Evolutionary conservation across 2,113 vertebrate genomes (phyloP).

Genomic region (Tricholaema leucomelas): DNA sequence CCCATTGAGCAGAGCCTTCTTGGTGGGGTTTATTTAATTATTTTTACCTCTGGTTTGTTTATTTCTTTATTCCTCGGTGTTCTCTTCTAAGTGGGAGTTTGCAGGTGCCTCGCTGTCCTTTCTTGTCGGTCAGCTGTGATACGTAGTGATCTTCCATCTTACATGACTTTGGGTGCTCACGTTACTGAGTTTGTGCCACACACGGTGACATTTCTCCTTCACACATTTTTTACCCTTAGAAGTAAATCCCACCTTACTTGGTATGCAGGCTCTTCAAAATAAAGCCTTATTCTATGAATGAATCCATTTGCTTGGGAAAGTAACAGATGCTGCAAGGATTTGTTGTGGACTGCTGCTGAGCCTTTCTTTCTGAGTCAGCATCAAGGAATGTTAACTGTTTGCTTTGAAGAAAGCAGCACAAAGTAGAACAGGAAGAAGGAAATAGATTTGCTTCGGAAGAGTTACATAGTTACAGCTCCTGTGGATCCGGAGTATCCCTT

Average conservation of each 20-base stretch:
- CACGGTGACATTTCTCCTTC: not conserved
- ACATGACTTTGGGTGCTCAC: not conserved
- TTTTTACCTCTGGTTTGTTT: not conserved
- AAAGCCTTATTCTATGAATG: not conserved
- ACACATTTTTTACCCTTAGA: not conserved
- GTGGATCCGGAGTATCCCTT: not conserved
- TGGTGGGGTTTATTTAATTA: not conserved
- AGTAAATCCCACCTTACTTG: not conserved
- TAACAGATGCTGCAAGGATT: not conserved
- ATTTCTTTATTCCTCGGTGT: not conserved
- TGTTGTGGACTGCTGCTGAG: not conserved
- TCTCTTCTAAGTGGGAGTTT: not conserved
- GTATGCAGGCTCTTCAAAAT: not conserved
- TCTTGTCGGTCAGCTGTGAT: not conserved
- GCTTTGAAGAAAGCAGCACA: not conserved
- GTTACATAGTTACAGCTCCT: not conserved
- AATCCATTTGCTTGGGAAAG: not conserved
- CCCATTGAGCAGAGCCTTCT: not conserved
- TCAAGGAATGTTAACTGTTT: not conserved
- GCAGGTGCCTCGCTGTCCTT: not conserved
- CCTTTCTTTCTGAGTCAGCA: constrained; percentile 3
- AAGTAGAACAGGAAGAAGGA: not conserved
- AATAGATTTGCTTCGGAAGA: not conserved
- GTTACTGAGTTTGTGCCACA: not conserved
- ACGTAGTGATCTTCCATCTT: not conserved